Base-by-base conservation (phyloP, 2,888 invertebrate species). In the Bedellia somnulentella region DNA sequence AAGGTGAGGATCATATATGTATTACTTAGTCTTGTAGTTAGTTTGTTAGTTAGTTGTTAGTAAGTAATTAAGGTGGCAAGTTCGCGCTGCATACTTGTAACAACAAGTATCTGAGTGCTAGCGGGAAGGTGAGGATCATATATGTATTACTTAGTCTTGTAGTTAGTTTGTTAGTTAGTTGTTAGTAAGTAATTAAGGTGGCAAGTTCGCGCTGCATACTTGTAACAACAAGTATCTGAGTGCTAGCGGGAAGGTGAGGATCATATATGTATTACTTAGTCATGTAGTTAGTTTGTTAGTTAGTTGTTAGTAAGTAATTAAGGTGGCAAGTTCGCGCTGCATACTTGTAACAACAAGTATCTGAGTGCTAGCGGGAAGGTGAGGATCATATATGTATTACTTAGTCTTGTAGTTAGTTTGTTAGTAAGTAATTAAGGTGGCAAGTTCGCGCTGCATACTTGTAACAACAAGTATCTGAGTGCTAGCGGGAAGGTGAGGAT, bases 31-130 rank as follows among this genome's bases (percentile, higher is more conserved):
- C n/a, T n/a, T n/a, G n/a, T n/a, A n/a, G n/a, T n/a, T n/a, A n/a
- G n/a, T n/a, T n/a, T n/a, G n/a, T n/a, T n/a, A n/a, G n/a, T n/a
- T n/a, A n/a, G n/a, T n/a, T n/a, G n/a, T n/a, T n/a, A n/a, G n/a
- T n/a, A n/a, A n/a, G n/a, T n/a, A n/a, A n/a, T n/a, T n/a, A 88
- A 53, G 87, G 87, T 42, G 91, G 90, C 29, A 90, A 92, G 53
- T 97, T 97, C 73, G 94, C 96, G 24, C 80, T 97, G 49, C 94
- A 95, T 66, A 93, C 96, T 32, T 93, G 93, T 80, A 95, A 95
- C 67, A 93, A 94, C 73, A 92, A 93, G 71, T 92, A 85, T 63
- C 73, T 87, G 40, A 86, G 86, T 36, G 78, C 83, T 17, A 82
- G 82, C 29, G 88, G 87, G 40, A 76, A 77, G 71, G 73, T 71